Evolutionary conservation across 2,113 vertebrate genomes (phyloP).

Genomic region (Tragelaphus imberbis): DNA sequence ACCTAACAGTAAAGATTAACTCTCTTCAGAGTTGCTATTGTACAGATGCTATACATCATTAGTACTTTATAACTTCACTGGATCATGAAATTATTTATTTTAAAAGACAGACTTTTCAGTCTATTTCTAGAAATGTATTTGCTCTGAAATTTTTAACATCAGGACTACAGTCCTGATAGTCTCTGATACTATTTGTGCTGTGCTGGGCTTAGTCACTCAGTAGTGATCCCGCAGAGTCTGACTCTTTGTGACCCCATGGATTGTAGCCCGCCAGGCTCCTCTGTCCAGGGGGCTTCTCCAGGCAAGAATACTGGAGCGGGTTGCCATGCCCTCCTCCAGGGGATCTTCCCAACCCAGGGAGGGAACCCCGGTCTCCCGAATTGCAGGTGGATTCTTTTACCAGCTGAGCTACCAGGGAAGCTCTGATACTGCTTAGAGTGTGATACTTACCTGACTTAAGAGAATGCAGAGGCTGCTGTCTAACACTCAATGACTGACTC

Average conservation of each 20-base stretch:
- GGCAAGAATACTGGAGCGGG: neutral
- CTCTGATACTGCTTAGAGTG: neutral
- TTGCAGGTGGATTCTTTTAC: neutral
- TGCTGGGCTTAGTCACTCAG: neutral
- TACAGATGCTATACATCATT: neutral
- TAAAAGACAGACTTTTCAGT: neutral
- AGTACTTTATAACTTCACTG: neutral
- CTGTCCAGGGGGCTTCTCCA: neutral
- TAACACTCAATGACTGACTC: neutral
- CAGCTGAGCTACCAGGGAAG: neutral
- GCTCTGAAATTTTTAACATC: neutral
- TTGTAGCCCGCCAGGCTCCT: neutral
- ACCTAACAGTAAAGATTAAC: neutral
- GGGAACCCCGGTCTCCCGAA: neutral
- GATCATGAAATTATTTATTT: neutral
- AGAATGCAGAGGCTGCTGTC: neutral
- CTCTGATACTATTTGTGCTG: neutral
- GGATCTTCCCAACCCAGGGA: neutral
- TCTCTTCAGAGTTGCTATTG: neutral
- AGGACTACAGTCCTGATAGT: neutral
- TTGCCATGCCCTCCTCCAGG: neutral
- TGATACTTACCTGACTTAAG: neutral
- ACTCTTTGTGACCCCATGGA: neutral
- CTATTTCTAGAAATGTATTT: conserved; percentile 12
- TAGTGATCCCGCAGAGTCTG: neutral